Base-by-base conservation (phyloP, 2,888 invertebrate species). In the Camptogramma bilineatum region DNA sequence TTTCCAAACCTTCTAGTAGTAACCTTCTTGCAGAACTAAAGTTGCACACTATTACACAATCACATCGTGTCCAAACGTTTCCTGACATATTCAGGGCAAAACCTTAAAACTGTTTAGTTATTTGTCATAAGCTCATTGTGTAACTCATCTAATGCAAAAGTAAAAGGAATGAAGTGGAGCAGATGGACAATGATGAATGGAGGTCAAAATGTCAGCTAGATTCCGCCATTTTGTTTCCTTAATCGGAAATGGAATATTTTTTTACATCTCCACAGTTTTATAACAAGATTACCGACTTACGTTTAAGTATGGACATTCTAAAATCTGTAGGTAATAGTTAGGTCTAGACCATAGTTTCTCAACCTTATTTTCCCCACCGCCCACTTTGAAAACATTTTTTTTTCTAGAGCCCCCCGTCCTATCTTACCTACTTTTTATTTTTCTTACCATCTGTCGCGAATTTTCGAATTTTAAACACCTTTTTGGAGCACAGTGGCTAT, bases 101-200 rank as follows among this genome's bases (percentile, higher is more conserved):
- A 62, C 67, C 54, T 71, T 62, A 71, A 73, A 69, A 67, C 48
- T 62, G 53, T 72, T 74, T 74, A 75, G 17, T 70, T 69, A 66
- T 68, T 72, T 77, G 78, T 71, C 75, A 72, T 39, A 70, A 71
- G 52, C 42, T 62, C 54, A 73, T 74, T 75, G 73, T 79, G 68
- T 64, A 77, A 78, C 55, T 68, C 69, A 72, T 73, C 71, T 64
- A 66, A n/a, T 52, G 52, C 10, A 44, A 55, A 52, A 66, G 66
- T 54, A 63, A 62, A 58, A 62, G 54, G 46, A 55, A 13, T 39
- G 3, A 39, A 39, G 50, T 57, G 16, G 52, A 62, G 58, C 58
- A 58, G 53, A 57, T 51, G 51, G 54, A 62, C 52, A 62, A 63
- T 60, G 58, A 59, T 59, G 34, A 51, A 60, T 60, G 44, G 53